Percentiles rank a stretch among this genome's conserved stretches.
phyloP scores from a whole-genome alignment of 2,113 vertebrate genomes.

The Indicator indicator region DNA sequence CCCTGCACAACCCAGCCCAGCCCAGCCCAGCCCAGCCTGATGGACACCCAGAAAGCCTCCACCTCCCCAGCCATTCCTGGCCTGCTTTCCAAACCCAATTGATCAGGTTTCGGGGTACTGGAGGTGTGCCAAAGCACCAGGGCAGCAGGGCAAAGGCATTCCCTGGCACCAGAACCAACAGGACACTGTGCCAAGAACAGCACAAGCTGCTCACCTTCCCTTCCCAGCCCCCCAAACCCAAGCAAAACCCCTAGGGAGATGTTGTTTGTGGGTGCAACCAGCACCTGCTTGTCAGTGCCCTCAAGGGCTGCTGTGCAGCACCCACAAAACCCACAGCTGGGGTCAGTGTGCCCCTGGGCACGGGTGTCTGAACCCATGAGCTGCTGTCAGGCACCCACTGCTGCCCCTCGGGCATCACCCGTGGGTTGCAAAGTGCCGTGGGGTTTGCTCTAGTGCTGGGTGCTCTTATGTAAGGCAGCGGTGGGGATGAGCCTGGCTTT shows the following conservation, averaged over 20 bases:
- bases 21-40: not conserved
- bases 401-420: not conserved
- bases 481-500: not conserved
- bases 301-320: not conserved
- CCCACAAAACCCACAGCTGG: accelerated
- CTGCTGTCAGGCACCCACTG: accelerated
- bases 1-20: not conserved
- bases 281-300: not conserved
- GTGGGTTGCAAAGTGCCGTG: not conserved
- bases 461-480: not conserved
- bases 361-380: accelerated
- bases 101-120: not conserved
- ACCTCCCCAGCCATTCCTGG: not conserved
- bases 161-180: not conserved
- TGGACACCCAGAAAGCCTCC: not conserved
- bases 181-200: not conserved
- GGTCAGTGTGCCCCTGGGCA: accelerated
- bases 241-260: not conserved
- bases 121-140: not conserved
- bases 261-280: not conserved
- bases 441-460: accelerated
- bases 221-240: accelerated
- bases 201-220: not conserved
- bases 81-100: not conserved
- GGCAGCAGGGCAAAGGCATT: not conserved